phyloP scores from a whole-genome alignment of 2,888 invertebrate genomes.

The Exocentrus adspersus region DNA sequence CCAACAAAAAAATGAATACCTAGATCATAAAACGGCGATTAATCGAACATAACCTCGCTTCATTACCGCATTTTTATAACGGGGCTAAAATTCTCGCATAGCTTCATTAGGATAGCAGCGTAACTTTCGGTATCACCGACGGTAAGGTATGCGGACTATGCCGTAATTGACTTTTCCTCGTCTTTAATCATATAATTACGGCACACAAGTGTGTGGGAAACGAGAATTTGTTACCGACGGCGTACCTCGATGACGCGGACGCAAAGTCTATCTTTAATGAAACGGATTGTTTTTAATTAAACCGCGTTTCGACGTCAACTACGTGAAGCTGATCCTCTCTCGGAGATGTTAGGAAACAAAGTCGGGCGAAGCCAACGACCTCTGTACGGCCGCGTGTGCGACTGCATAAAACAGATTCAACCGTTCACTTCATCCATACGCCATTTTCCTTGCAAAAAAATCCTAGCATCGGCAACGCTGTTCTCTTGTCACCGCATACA shows the following conservation, averaged over 20 bases:
- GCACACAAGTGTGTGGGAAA: not conserved
- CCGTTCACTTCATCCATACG: no score
- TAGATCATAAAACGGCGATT: not conserved
- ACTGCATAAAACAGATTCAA: no score
- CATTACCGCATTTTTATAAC: not conserved
- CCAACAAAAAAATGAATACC: not conserved
- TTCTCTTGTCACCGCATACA: no score
- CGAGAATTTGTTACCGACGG: conserved; percentile 4
- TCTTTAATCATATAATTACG: not conserved
- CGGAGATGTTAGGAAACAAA: no score
- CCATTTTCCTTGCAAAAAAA: no score
- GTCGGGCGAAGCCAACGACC: no score
- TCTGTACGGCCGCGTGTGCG: no score
- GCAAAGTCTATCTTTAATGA: no score
- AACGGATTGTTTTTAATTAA: no score
- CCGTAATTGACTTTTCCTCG: not conserved
- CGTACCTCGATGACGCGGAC: conserved; percentile 24
- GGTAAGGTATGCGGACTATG: not conserved
- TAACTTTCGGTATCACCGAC: not conserved
- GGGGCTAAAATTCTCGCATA: not conserved
- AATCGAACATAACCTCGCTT: not conserved
- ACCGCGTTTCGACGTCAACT: no score
- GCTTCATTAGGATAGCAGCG: not conserved
- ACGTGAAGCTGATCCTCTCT: no score
- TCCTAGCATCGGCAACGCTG: no score